Evolutionary conservation across 37 sponge, comb jelly and placozoan genomes (phyloP).

Genomic region (Ianthella basta): DNA sequence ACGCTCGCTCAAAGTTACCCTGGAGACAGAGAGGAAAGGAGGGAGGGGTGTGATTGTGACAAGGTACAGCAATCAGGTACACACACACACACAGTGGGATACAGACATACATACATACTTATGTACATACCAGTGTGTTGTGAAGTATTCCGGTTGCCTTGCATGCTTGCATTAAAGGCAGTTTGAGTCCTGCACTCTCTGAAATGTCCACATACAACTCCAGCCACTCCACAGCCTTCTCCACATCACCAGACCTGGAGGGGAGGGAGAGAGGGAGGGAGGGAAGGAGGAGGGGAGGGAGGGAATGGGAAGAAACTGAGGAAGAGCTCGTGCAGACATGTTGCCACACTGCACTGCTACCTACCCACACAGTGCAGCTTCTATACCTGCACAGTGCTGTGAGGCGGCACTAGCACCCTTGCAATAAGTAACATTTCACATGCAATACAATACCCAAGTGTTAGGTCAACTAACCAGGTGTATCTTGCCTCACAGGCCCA

Average conservation of each 20-base stretch:
- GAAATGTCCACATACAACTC: slow-evolving; percentile 81
- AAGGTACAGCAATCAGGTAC: too few species aligned
- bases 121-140: slow-evolving; percentile 77
- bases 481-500: too few species aligned
- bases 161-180: slow-evolving; percentile 65
- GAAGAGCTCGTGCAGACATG: background rate
- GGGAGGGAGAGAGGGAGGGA: background rate
- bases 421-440: too few species aligned
- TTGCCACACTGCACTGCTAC: too few species aligned
- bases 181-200: slow-evolving; percentile 47
- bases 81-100: background rate
- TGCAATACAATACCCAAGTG: too few species aligned
- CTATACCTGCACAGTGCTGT: too few species aligned
- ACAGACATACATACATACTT: background rate
- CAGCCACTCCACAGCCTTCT: slow-evolving; percentile 72
- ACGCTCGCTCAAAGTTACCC: slow-evolving; percentile 83
- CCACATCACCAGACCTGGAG: slow-evolving; percentile 75
- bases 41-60: background rate
- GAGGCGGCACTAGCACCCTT: too few species aligned
- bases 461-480: too few species aligned
- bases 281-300: too few species aligned
- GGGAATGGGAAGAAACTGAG: background rate
- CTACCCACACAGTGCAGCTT: too few species aligned
- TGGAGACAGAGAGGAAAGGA: slow-evolving; percentile 1
- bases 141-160: slow-evolving; percentile 79